Evolutionary conservation across 2,888 invertebrate genomes (phyloP).

Genomic region (Lasioglossum vierecki): DNA sequence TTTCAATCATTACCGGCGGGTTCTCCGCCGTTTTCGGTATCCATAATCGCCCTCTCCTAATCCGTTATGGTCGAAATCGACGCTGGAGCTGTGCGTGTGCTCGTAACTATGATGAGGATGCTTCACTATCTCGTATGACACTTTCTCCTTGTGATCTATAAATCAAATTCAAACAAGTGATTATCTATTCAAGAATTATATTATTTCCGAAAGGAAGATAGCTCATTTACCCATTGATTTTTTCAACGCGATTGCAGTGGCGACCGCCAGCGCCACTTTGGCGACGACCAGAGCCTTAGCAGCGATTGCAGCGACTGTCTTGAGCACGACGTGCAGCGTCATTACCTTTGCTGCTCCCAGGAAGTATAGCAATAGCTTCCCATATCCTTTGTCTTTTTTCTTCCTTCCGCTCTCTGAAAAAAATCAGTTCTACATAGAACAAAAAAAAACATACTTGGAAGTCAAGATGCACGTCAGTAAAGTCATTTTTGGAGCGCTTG

Average conservation of each 20-base stretch:
- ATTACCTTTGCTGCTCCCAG: conserved; percentile 91
- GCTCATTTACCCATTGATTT: conserved; percentile 83
- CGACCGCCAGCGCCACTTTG: conserved; percentile 92
- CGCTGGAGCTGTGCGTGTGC: conserved; percentile 90
- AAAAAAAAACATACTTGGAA: neutral
- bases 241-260: conserved; percentile 92
- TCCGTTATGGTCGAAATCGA: conserved; percentile 87
- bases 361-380: conserved; percentile 88
- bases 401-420: conserved; percentile 81
- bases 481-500: neutral
- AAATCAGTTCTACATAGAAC: neutral
- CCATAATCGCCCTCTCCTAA: conserved; percentile 43
- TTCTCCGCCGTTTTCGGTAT: conserved; percentile 55
- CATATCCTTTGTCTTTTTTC: conserved; percentile 87
- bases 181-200: neutral
- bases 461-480: neutral
- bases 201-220: neutral
- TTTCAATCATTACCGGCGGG: neutral
- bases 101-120: conserved; percentile 92
- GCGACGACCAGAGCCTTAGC: conserved; percentile 94
- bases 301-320: conserved; percentile 91
- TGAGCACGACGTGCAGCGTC: conserved; percentile 91
- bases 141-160: conserved; percentile 89
- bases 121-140: conserved; percentile 93
- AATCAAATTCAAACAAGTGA: neutral